Percentiles rank a stretch among this genome's conserved stretches.
phyloP scores from a whole-genome alignment of 2,797 vertebrate species.

The Lepus townsendii region DNA sequence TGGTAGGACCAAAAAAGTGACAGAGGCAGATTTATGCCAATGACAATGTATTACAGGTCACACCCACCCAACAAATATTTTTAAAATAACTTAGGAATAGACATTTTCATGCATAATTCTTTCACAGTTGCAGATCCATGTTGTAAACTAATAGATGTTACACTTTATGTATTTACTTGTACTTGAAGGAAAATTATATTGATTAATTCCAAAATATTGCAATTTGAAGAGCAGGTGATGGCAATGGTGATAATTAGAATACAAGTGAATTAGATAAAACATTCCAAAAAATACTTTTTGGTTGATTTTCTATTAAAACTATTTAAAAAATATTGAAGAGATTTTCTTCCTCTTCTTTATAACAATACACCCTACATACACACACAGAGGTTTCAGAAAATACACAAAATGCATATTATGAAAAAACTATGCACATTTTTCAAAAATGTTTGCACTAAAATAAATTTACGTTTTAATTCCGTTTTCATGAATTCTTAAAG shows the following conservation, averaged over 20 bases:
- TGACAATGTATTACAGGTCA: neutral
- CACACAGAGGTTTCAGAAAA: neutral
- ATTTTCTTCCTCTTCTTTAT: neutral
- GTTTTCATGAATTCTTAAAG: too few species aligned
- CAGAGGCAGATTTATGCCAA: neutral
- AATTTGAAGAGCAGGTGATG: slow-evolving; percentile 3
- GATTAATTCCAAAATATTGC: neutral
- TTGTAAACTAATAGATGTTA: neutral
- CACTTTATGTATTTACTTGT: neutral
- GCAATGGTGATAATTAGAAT: slow-evolving; percentile 4
- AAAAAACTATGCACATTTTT: too few species aligned
- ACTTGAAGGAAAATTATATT: neutral
- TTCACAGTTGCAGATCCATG: neutral
- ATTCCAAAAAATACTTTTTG: neutral
- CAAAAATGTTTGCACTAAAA: too few species aligned
- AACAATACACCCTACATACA: neutral
- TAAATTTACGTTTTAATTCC: too few species aligned
- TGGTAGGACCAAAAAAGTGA: neutral
- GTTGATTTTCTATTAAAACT: neutral
- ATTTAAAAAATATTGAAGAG: neutral
- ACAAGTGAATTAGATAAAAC: neutral
- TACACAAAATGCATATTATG: too few species aligned
- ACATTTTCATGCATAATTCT: slow-evolving; percentile 16
- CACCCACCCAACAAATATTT: neutral
- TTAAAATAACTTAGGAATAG: neutral